Evolutionary conservation across 2,113 vertebrate genomes (phyloP).

Genomic region (Antechinus flavipes): DNA sequence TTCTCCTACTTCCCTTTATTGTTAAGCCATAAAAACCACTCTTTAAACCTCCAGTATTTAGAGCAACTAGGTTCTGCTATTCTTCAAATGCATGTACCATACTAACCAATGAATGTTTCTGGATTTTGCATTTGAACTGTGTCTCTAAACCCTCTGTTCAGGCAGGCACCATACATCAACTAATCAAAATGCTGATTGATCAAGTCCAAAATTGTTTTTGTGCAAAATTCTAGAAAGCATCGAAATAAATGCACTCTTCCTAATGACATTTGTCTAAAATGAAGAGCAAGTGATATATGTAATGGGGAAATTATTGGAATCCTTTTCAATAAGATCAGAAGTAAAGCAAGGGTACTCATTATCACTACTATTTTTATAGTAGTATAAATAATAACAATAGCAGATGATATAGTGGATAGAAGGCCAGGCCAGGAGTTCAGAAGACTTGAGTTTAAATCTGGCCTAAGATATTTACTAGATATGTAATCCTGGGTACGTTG

Average conservation of each 20-base stretch:
- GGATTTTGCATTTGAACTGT: too few species aligned
- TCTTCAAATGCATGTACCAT: not conserved
- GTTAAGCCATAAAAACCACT: not conserved
- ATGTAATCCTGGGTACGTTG: not conserved
- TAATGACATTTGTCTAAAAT: not conserved
- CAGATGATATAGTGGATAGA: not conserved
- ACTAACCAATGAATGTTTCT: not conserved
- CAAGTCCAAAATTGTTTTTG: not conserved
- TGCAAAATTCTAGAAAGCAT: not conserved
- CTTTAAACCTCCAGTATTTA: not conserved
- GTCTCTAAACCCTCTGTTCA: too few species aligned
- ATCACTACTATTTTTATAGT: not conserved
- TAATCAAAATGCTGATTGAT: too few species aligned
- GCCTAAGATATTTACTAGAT: not conserved
- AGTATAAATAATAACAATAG: not conserved
- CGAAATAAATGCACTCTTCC: not conserved
- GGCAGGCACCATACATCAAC: too few species aligned
- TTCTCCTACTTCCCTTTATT: not conserved
- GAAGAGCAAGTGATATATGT: not conserved
- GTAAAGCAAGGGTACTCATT: not conserved
- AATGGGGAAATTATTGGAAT: not conserved
- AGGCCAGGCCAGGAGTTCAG: not conserved
- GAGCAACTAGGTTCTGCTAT: not conserved
- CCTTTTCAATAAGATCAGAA: too few species aligned
- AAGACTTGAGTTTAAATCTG: not conserved